These are phyloP conservation scores for Melitaea athalia DNA, from an alignment of 2,888 invertebrate species.

Conservation along the genomic window DNA sequence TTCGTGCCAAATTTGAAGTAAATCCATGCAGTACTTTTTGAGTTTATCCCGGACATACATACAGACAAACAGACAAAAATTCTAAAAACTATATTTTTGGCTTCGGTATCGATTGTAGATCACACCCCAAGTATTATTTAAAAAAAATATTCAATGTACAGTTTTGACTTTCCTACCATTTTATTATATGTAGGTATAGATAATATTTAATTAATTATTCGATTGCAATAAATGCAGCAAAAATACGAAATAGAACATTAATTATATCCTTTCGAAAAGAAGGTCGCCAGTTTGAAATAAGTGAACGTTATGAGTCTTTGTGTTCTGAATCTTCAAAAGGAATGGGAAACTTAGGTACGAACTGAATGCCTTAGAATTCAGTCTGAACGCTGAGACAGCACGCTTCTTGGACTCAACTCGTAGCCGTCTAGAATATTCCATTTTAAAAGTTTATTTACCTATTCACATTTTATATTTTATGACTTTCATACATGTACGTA, in stretches of 20 bases:
- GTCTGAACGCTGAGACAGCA: slow-evolving; percentile 22
- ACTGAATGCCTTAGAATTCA: slow-evolving; percentile 20
- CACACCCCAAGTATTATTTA: no score
- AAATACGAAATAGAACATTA: neutral
- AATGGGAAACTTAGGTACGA: neutral
- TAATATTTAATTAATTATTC: no score
- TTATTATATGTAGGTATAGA: no score
- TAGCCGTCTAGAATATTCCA: neutral
- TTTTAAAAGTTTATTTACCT: neutral
- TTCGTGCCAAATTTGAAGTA: no score
- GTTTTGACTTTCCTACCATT: no score
- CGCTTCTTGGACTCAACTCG: neutral
- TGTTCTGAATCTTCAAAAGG: neutral
- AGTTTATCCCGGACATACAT: no score
- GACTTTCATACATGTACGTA: neutral
- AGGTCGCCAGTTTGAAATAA: neutral
- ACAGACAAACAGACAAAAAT: no score
- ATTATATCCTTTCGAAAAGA: neutral
- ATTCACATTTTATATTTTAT: neutral
- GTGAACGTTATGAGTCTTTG: neutral
- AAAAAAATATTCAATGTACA: no score
- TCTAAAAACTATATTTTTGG: no score
- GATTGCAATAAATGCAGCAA: no score
- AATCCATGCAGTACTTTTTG: no score
- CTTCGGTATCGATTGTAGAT: no score